A percentile compares a stretch with the other conserved stretches of the same genome.
Conservation (phyloP, 1,140 invertebrate genomes). For the Drosophila azteca region DNA sequence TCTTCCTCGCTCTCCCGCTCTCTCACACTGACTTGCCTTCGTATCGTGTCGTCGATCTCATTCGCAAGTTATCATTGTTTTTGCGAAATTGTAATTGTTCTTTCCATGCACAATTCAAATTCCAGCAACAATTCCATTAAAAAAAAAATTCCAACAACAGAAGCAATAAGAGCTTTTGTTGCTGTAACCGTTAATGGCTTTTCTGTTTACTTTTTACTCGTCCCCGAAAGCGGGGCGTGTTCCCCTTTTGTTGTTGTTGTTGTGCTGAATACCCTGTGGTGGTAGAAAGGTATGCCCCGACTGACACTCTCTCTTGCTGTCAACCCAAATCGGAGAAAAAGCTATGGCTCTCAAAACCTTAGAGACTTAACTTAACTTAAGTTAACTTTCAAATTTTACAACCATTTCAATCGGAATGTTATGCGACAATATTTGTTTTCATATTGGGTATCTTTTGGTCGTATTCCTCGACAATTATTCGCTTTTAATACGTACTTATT, state of each 20-base stretch:
- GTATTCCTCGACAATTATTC: not conserved
- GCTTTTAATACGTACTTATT: constrained; percentile 23
- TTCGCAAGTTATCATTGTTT: constrained; percentile 79
- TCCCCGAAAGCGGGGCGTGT: constrained; percentile 64
- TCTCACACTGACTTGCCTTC: constrained; percentile 40
- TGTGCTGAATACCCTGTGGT: constrained; percentile 20
- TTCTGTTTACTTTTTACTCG: constrained; percentile 69
- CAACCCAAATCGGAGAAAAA: no score
- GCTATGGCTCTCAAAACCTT: no score
- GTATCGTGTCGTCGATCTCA: constrained; percentile 72
- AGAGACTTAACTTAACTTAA: no score
- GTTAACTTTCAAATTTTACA: no score
- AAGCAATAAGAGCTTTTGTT: constrained; percentile 33
- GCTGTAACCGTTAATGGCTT: constrained; percentile 69
- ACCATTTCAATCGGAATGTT: no score
- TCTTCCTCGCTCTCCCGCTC: no score
- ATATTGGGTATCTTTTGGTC: not conserved
- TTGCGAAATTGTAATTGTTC: constrained; percentile 78
- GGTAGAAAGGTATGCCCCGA: no score
- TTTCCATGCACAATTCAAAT: constrained; percentile 62
- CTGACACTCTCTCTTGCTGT: no score
- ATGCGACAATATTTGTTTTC: no score
- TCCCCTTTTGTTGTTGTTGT: constrained; percentile 45
- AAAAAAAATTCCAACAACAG: constrained; percentile 35
- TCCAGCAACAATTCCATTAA: constrained; percentile 38